phyloP scores from a whole-genome alignment of 35 echinoderm and acorn worm genomes.

The Heliocidaris tuberculata region DNA sequence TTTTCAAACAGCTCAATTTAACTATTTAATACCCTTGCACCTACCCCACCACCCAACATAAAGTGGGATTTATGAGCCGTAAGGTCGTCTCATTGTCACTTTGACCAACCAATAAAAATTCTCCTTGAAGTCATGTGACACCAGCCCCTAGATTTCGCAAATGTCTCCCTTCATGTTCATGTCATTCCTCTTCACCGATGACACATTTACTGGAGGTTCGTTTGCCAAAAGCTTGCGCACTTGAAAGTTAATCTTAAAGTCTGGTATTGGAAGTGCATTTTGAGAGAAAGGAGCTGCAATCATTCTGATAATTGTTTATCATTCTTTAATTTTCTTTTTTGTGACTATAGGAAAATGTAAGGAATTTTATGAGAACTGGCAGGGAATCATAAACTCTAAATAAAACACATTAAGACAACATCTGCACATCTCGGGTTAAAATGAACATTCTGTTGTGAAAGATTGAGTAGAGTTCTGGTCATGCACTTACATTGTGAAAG shows the following conservation, averaged over 20 bases:
- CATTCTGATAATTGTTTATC: too few species aligned
- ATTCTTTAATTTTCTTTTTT: too few species aligned
- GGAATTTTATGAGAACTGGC: too few species aligned
- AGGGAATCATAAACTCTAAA: too few species aligned
- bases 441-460: too few species aligned
- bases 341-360: too few species aligned
- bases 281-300: too few species aligned
- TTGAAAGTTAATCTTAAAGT: neutral
- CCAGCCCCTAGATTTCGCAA: neutral
- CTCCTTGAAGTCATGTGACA: constrained; percentile 20
- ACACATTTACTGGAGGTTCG: neutral
- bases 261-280: neutral
- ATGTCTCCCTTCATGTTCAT: neutral
- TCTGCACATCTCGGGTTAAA: too few species aligned
- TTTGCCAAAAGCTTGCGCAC: neutral
- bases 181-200: neutral
- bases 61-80: neutral
- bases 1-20: neutral
- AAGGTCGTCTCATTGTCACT: constrained; percentile 13
- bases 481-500: too few species aligned
- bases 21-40: neutral
- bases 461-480: too few species aligned
- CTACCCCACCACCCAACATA: neutral
- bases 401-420: too few species aligned
- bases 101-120: neutral